Evolutionary conservation across 2,888 invertebrate species (phyloP).

Genomic region (Ceriagrion tenellum): DNA sequence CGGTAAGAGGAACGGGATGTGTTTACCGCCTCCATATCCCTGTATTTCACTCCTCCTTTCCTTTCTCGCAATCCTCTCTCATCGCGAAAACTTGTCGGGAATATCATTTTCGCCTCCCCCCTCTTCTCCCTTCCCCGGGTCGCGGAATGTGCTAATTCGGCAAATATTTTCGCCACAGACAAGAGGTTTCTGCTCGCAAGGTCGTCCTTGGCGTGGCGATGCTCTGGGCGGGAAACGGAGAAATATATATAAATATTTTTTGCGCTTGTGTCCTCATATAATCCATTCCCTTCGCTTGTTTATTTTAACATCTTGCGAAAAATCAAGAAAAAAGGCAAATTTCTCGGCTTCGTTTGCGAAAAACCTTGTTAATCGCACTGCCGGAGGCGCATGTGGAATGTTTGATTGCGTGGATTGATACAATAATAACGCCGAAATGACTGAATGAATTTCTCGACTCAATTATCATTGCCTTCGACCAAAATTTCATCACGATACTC

Average conservation of each 20-base stretch:
- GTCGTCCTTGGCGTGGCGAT: background rate
- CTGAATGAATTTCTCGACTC: too few relatives aligned
- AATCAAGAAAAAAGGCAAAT: background rate
- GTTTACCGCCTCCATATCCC: background rate
- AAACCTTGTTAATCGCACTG: background rate
- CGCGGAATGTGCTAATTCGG: background rate
- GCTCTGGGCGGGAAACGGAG: background rate
- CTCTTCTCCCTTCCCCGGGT: background rate
- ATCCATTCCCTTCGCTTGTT: background rate
- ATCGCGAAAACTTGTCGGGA: background rate
- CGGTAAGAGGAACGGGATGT: background rate
- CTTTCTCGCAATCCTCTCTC: background rate
- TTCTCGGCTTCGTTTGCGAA: background rate
- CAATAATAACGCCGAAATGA: background rate
- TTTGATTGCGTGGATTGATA: background rate
- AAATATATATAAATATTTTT: too few relatives aligned
- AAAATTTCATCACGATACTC: too few relatives aligned
- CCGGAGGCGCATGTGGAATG: background rate
- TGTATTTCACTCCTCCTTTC: background rate
- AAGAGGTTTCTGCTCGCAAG: background rate
- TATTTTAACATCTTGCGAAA: background rate
- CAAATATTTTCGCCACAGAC: background rate
- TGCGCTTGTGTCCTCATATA: background rate
- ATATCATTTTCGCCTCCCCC: background rate
- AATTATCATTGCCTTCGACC: too few relatives aligned